Percentiles rank a stretch among this genome's conserved stretches.
Evolutionary conservation across 2,113 vertebrate species (phyloP).

Genomic region (Gallinago undulata): DNA sequence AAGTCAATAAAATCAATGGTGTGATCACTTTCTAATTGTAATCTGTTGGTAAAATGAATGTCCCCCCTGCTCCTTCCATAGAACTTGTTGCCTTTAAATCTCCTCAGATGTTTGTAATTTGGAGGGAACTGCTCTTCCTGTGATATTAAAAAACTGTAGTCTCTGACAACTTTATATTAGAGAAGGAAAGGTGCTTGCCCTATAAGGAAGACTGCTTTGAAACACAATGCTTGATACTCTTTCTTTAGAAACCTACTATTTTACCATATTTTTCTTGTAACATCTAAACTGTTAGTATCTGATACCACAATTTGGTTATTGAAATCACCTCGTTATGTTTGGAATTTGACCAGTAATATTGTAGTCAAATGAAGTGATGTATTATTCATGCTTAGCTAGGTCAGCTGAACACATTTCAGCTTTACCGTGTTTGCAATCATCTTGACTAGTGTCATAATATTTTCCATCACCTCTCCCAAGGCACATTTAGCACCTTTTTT

Average conservation of each 20-base stretch:
- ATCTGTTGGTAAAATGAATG: not conserved
- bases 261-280: not conserved
- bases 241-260: not conserved
- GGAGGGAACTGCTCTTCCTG: not conserved
- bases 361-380: slow-evolving; percentile 42
- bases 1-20: not conserved
- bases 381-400: slow-evolving; percentile 53
- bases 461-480: slow-evolving; percentile 64
- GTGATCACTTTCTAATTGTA: not conserved
- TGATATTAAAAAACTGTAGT: not conserved
- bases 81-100: not conserved
- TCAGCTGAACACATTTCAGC: slow-evolving; percentile 56
- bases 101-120: not conserved
- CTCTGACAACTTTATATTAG: not conserved
- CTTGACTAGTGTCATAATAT: slow-evolving; percentile 78
- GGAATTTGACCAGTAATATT: slow-evolving; percentile 55
- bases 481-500: slow-evolving; percentile 69
- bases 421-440: slow-evolving; percentile 64
- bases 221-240: not conserved
- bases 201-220: not conserved
- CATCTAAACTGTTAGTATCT: not conserved
- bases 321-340: slow-evolving; percentile 45
- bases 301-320: slow-evolving; percentile 9
- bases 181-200: not conserved
- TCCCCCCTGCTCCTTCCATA: not conserved